Evolutionary conservation across 1,140 invertebrate genomes (phyloP).

Genomic region (Drosophila ogumai): DNA sequence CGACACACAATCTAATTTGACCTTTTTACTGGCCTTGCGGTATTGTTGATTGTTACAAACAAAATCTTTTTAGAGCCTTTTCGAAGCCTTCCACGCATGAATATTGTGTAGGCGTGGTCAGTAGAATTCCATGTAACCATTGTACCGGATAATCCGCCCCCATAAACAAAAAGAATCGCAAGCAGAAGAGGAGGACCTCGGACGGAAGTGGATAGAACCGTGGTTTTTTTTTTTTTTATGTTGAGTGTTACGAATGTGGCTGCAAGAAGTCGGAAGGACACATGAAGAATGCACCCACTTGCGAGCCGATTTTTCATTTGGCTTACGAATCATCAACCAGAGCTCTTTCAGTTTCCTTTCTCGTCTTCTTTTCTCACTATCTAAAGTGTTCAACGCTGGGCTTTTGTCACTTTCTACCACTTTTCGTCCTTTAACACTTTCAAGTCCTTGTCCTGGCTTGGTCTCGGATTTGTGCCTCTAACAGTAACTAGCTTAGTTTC

Average conservation of each 20-base stretch:
- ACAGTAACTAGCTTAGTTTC: constrained; percentile 38
- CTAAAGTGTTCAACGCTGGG: constrained; percentile 35
- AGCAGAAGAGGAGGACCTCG: not conserved
- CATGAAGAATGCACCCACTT: constrained; percentile 37
- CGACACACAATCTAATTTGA: not conserved
- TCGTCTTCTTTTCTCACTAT: constrained; percentile 48
- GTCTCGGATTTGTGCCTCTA: constrained; percentile 38
- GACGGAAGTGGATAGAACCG: constrained; percentile 7
- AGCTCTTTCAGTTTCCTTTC: constrained; percentile 25
- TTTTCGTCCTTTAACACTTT: constrained; percentile 9
- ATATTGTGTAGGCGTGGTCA: constrained; percentile 11
- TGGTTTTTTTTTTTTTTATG: constrained; percentile 30
- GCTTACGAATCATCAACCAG: constrained; percentile 48
- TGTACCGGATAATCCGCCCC: constrained; percentile 53
- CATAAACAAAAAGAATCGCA: constrained; percentile 70
- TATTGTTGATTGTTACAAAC: not conserved
- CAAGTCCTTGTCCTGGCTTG: constrained; percentile 60
- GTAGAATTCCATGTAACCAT: constrained; percentile 23
- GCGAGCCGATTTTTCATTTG: constrained; percentile 76
- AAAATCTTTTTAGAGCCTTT: constrained; percentile 1
- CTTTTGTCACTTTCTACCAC: constrained; percentile 15
- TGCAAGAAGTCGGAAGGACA: constrained; percentile 11
- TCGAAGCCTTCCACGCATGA: constrained; percentile 4
- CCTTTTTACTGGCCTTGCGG: not conserved
- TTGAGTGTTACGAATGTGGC: constrained; percentile 64